Evolutionary conservation across 64 coral and sea anemone species (phyloP), one percentile per base, ranked within the genome.

Genomic region (Dendrophyllia cribrosa): DNA sequence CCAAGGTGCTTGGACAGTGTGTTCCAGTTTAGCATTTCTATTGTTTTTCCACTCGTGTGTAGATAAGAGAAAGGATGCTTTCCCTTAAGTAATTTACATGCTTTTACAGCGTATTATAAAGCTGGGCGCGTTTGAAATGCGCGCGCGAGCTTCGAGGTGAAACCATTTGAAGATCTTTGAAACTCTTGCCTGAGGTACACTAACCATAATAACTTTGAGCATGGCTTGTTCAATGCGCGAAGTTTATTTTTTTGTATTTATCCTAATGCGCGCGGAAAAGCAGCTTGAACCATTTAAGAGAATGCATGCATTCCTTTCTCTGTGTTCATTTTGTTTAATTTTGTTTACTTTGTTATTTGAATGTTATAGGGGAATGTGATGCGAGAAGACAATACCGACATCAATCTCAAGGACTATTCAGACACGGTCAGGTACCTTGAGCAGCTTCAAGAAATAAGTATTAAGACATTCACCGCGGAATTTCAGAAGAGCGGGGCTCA

Each of bases 291-390:
- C 23, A 79, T 9, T 79, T 34, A 13, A 84, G 46, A 24, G 10
- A 92, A 61, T 76, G 90, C 70, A 85, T 6, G 62, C 86, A 72
- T 83, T 86, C 77, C 53, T 66, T 64, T 72, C 59, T 78, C 56
- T 81, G 44, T 72, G 78, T 21, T 88, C 53, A 75, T 82, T 62
- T 89, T 83, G 92, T 94, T 72, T 89, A 83, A 89, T 71, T 48
- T 66, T 94, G 92, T 94, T 94, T 94, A 89, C 92, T 89, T 89
- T 94, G 86, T 79, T 89, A 60, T 94, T 94, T 94, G 87, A 89
- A 94, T 89, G 86, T 89, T 83, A 89, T 71, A 94, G 92, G 92
- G 86, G 47, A 94, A 94, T 94, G 86, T 79, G 66, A 83, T 89
- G 77, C 79, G 72, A 58, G 86, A 66, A 50, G 77, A 94, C 66